Evolutionary conservation across 2,113 vertebrate species (phyloP).

Genomic region (Macquaria ambigua): DNA sequence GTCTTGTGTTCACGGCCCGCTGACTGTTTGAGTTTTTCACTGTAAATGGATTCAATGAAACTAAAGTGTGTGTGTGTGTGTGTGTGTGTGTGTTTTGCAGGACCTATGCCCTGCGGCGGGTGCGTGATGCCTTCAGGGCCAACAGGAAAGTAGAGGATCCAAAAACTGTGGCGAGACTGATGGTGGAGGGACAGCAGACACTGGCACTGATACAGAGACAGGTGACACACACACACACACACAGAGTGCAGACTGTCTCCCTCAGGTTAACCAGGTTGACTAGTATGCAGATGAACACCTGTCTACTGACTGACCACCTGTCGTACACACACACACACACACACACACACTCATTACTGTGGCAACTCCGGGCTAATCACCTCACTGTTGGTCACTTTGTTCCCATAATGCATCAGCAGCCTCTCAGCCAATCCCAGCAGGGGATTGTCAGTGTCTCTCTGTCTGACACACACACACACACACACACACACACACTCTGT

Average conservation of each 20-base stretch:
- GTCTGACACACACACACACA: constrained; percentile 2
- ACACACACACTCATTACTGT: constrained; percentile 33
- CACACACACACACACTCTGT: background rate
- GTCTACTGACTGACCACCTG: constrained; percentile 62
- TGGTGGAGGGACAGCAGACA: constrained; percentile 87
- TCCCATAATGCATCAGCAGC: constrained; percentile 68
- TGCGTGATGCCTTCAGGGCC: constrained; percentile 95
- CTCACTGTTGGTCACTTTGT: constrained; percentile 71
- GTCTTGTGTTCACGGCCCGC: background rate
- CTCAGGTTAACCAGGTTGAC: constrained; percentile 49
- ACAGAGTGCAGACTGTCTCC: background rate
- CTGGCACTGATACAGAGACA: constrained; percentile 92
- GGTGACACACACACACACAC: constrained; percentile 80
- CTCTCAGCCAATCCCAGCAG: constrained; percentile 43
- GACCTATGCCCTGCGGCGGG: constrained; percentile 91
- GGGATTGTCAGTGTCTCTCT: background rate
- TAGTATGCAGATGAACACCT: constrained; percentile 73
- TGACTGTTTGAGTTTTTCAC: background rate
- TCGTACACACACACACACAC: constrained; percentile 17
- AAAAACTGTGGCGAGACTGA: constrained; percentile 84
- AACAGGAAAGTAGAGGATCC: constrained; percentile 88
- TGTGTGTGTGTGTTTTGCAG: constrained; percentile 73
- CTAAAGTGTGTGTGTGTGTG: background rate
- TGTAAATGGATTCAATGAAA: background rate
- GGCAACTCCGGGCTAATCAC: constrained; percentile 61